phyloP scores from a whole-genome alignment of 2,888 invertebrate species.

The Amblyteles armatorius region DNA sequence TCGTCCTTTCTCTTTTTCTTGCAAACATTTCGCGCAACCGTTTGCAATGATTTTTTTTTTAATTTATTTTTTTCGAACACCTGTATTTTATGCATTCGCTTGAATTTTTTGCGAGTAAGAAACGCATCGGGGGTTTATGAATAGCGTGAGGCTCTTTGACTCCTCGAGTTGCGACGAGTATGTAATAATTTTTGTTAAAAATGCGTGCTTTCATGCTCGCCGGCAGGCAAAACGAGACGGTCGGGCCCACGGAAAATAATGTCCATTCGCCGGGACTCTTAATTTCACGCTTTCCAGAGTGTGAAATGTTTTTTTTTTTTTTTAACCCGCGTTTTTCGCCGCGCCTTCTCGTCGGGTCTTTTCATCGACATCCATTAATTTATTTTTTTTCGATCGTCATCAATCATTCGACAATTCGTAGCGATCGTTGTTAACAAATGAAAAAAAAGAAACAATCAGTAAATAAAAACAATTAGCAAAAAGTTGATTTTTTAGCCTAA shows the following conservation, averaged over 20 bases:
- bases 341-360: neutral
- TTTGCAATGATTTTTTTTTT: slow-evolving; percentile 4
- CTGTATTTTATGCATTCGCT: neutral
- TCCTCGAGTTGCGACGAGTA: neutral
- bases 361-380: neutral
- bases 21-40: slow-evolving; percentile 7
- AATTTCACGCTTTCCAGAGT: slow-evolving; percentile 11
- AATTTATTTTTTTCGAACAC: neutral
- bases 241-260: neutral
- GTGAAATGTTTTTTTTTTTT: neutral
- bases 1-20: slow-evolving; percentile 63
- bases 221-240: neutral
- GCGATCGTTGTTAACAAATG: neutral
- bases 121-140: neutral
- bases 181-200: neutral
- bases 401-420: neutral
- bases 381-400: neutral
- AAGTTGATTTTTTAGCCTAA: slow-evolving; percentile 8
- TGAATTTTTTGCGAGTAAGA: neutral
- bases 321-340: neutral
- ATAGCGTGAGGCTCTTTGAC: neutral
- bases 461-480: neutral
- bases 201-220: neutral
- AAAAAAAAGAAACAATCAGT: neutral
- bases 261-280: neutral